These are phyloP conservation scores for Vidua chalybeata DNA, from an alignment of 2,113 vertebrate species.

Conservation along the genomic window DNA sequence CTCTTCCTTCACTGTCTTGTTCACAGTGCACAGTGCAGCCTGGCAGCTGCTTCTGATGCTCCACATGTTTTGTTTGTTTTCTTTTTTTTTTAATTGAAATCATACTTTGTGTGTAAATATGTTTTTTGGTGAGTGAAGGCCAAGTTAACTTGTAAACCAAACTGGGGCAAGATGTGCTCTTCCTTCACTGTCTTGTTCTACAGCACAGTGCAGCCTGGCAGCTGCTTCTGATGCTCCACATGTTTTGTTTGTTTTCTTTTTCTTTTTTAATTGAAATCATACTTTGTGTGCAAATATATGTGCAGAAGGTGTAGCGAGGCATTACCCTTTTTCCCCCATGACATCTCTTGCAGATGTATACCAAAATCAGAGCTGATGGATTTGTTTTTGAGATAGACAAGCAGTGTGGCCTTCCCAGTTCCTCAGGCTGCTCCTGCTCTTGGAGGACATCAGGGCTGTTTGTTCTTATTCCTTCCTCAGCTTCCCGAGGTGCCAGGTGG, in stretches of 20 bases:
- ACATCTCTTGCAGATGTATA: background rate
- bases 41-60: background rate
- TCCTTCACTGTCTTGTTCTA: background rate
- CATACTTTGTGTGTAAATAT: background rate
- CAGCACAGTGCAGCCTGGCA: background rate
- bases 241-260: background rate
- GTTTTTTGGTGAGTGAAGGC: background rate
- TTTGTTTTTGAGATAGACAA: background rate
- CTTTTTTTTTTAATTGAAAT: background rate
- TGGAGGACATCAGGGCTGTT: background rate
- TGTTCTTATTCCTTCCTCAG: background rate
- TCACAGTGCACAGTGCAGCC: fast-evolving
- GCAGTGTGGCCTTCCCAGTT: background rate
- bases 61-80: fast-evolving
- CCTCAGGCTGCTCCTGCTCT: background rate
- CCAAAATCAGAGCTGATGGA: background rate
- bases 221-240: fast-evolving
- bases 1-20: background rate
- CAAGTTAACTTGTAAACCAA: background rate
- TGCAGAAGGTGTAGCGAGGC: background rate
- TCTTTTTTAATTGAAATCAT: background rate
- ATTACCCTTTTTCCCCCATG: fast-evolving
- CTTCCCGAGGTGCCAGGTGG: background rate
- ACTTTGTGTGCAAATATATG: background rate
- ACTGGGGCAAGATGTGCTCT: too few species aligned